These are phyloP conservation scores for Stratiolaelaps scimitus DNA, from an alignment of 1,140 invertebrate species.

Conservation along the genomic window DNA sequence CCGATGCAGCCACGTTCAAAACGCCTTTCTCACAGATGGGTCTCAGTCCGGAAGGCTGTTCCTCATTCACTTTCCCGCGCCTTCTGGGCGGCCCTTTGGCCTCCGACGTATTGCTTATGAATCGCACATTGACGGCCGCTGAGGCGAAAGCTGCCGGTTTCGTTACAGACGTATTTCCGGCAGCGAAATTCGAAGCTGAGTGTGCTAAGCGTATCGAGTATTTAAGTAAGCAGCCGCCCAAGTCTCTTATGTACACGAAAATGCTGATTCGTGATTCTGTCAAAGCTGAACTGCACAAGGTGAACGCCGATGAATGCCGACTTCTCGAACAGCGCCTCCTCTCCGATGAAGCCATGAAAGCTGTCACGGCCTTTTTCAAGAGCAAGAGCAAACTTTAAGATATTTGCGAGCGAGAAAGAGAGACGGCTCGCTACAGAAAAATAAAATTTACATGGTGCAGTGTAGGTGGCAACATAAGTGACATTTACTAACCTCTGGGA, in stretches of 20 bases:
- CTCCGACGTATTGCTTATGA: conserved; percentile 63
- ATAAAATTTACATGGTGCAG: too few species aligned
- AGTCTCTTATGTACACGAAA: conserved; percentile 49
- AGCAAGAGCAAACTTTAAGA: conserved; percentile 34
- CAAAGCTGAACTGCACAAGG: conserved; percentile 44
- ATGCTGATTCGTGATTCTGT: conserved; percentile 43
- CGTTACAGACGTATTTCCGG: conserved; percentile 54
- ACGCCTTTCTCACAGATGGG: conserved; percentile 71
- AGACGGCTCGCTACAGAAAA: too few species aligned
- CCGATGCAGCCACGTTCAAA: conserved; percentile 67
- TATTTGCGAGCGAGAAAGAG: too few species aligned
- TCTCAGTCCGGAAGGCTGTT: conserved; percentile 67
- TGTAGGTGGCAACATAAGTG: too few species aligned
- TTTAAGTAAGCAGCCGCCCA: conserved; percentile 18
- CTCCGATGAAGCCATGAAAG: conserved; percentile 49
- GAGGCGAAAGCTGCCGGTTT: conserved; percentile 55
- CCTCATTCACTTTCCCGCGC: conserved; percentile 64
- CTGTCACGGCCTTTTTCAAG: conserved; percentile 47
- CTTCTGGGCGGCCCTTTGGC: conserved; percentile 62
- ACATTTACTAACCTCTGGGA: too few species aligned
- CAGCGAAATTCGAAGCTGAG: conserved; percentile 48
- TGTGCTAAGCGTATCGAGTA: conserved; percentile 42
- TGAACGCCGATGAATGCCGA: conserved; percentile 48
- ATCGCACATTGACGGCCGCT: conserved; percentile 58
- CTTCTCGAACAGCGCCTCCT: conserved; percentile 49